Evolutionary conservation across 1,140 invertebrate species (phyloP).

Genomic region (Sminthurinus signatus): DNA sequence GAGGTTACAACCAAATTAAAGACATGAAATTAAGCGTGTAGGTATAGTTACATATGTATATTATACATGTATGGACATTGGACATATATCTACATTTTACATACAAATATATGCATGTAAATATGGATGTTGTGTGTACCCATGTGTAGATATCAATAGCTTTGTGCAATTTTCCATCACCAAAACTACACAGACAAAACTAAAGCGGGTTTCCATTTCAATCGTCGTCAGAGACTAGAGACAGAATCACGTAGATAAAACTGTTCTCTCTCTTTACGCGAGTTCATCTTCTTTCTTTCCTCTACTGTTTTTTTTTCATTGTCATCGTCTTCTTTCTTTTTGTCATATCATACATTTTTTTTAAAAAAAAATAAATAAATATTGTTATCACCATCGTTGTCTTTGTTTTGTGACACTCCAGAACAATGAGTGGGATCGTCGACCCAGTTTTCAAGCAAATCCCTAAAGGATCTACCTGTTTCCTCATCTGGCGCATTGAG

Average conservation of each 20-base stretch:
- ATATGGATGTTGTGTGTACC: too few species aligned
- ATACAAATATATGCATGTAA: too few species aligned
- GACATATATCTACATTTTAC: too few species aligned
- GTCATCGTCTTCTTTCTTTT: background rate
- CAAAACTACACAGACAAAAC: background rate
- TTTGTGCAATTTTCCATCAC: conserved; percentile 15
- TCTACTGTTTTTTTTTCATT: background rate
- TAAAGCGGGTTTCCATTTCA: conserved; percentile 9
- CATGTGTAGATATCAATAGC: background rate
- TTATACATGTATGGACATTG: too few species aligned
- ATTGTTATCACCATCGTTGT: background rate
- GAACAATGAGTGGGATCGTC: conserved; percentile 37
- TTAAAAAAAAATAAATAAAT: too few species aligned
- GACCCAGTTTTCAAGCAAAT: conserved; percentile 63
- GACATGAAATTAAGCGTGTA: too few species aligned
- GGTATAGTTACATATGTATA: too few species aligned
- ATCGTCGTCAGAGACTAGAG: conserved; percentile 4
- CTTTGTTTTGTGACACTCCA: conserved; percentile 18
- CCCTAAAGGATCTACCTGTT: conserved; percentile 61
- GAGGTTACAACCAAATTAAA: too few species aligned
- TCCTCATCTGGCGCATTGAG: conserved; percentile 75
- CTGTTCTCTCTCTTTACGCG: conserved; percentile 1
- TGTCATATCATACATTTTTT: background rate
- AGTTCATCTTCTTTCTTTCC: background rate
- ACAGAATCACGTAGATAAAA: background rate